Conservation (phyloP, 2,888 invertebrate genomes). For the Magallana nippona region DNA sequence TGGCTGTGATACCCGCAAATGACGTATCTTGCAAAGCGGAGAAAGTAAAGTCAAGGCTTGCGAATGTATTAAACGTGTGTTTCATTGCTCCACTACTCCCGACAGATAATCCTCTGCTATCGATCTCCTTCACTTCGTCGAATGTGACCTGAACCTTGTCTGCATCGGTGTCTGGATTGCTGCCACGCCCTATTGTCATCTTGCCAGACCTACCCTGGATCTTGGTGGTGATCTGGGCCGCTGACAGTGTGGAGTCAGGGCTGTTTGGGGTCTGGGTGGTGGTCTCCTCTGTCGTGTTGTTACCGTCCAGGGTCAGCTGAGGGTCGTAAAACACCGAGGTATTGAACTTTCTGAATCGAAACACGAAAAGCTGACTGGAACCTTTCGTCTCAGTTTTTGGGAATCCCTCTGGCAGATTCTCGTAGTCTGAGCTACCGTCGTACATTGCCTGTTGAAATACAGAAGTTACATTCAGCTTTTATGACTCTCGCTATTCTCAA, state of each 20-base stretch:
- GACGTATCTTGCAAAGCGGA: background rate
- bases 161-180: background rate
- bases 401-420: constrained; percentile 49
- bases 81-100: constrained; percentile 14
- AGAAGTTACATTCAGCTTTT: background rate
- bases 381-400: constrained; percentile 44
- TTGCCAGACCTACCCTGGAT: constrained; percentile 38
- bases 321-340: constrained; percentile 53
- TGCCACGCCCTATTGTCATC: constrained; percentile 19
- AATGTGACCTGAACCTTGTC: constrained; percentile 12
- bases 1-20: background rate
- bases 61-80: constrained; percentile 42
- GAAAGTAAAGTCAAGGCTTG: constrained; percentile 29
- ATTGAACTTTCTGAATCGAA: constrained; percentile 50
- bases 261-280: background rate
- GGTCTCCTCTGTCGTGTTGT: background rate
- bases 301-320: constrained; percentile 34
- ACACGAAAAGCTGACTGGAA: constrained; percentile 46
- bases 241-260: background rate
- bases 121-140: constrained; percentile 35
- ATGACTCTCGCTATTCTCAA: too few species aligned
- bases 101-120: background rate
- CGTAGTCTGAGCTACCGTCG: constrained; percentile 34
- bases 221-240: constrained; percentile 16
- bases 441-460: constrained; percentile 38